These are phyloP conservation scores for Sclerurus mexicanus DNA, from an alignment of 2,113 vertebrate species.

Conservation along the genomic window DNA sequence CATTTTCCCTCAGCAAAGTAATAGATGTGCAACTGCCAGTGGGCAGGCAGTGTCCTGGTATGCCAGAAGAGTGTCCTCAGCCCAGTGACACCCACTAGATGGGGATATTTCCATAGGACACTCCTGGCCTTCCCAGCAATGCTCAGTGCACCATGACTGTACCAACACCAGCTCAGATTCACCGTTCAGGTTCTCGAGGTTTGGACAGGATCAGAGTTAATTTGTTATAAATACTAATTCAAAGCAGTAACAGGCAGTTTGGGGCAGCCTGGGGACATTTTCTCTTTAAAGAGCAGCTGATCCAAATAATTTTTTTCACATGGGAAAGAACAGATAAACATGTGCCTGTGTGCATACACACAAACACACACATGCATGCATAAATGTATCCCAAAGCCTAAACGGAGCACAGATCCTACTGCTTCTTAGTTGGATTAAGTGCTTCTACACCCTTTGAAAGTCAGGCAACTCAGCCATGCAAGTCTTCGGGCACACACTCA, in stretches of 20 bases:
- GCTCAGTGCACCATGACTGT: accelerated
- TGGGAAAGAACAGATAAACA: neutral
- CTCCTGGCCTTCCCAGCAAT: neutral
- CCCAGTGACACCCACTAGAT: slow-evolving; percentile 52
- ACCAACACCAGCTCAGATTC: neutral
- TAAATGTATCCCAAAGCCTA: neutral
- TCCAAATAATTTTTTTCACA: neutral
- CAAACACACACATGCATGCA: neutral
- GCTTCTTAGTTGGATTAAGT: neutral
- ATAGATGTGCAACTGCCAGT: neutral
- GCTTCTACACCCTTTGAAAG: neutral
- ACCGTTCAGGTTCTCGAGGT: neutral
- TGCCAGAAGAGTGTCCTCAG: neutral
- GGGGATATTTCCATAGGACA: slow-evolving; percentile 41
- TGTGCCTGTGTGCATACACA: neutral
- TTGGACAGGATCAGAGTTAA: neutral
- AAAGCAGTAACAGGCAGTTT: neutral
- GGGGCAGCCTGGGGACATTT: neutral
- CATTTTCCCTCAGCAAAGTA: neutral
- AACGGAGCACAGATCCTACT: neutral
- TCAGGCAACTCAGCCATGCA: neutral
- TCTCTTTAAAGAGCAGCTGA: neutral
- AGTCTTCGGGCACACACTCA: neutral
- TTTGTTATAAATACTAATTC: neutral
- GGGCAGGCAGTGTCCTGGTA: too few relatives aligned